A percentile compares a stretch with the other conserved stretches of the same genome.
Conservation (phyloP, 1,140 invertebrate species). For the Papilio aristodemus region DNA sequence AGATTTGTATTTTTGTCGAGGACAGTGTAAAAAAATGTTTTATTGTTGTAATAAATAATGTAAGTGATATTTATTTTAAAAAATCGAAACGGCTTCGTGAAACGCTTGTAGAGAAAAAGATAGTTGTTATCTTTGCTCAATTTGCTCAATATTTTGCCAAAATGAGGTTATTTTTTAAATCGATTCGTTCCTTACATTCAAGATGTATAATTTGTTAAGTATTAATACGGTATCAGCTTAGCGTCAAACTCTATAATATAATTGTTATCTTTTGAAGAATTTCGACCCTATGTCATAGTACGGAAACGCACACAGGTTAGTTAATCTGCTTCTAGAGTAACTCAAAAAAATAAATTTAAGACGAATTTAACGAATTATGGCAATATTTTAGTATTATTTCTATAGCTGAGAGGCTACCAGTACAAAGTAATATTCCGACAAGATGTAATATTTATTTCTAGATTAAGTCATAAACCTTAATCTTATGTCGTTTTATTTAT, state of each 20-base stretch:
- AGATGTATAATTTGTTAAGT: conserved; percentile 18
- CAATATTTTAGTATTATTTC: conserved; percentile 33
- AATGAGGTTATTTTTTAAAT: conserved; percentile 32
- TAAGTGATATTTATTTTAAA: conserved; percentile 32
- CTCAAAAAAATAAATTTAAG: conserved; percentile 37
- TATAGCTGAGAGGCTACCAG: conserved; percentile 8
- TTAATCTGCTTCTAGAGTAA: conserved; percentile 34
- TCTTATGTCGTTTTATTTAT: too few relatives aligned
- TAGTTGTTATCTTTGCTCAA: conserved; percentile 63
- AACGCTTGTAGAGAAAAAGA: conserved; percentile 58
- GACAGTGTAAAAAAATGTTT: conserved; percentile 47
- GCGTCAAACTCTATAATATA: not conserved
- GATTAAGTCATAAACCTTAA: too few relatives aligned
- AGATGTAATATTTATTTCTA: too few relatives aligned
- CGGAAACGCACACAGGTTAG: conserved; percentile 46
- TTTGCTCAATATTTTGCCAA: conserved; percentile 72
- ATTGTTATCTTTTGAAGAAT: not conserved
- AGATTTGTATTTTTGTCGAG: conserved; percentile 51
- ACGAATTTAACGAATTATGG: conserved; percentile 44
- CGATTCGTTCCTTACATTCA: not conserved
- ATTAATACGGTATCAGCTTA: conserved; percentile 4
- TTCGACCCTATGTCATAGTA: conserved; percentile 43
- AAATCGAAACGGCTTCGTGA: conserved; percentile 49
- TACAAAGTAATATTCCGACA: not conserved
- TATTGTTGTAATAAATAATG: conserved; percentile 41